A percentile compares a stretch with the other conserved stretches of the same genome.
These are phyloP conservation scores for Geophilus truncorum DNA, from an alignment of 2,888 invertebrate species.

Conservation along the genomic window DNA sequence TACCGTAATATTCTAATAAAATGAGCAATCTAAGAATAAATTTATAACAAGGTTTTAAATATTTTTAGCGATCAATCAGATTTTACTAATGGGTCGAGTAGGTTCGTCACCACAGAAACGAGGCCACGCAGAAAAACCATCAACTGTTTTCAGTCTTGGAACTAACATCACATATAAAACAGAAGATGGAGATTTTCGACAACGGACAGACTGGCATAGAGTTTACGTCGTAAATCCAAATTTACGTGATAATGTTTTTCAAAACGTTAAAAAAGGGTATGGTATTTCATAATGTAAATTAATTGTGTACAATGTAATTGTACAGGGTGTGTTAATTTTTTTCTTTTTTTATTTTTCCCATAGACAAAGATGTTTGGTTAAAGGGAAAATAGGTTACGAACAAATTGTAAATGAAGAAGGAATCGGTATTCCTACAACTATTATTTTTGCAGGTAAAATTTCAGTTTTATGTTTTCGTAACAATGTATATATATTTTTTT, in stretches of 20 bases:
- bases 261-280: constrained; percentile 73
- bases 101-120: constrained; percentile 83
- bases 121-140: constrained; percentile 53
- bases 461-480: no score
- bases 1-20: no score
- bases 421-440: no score
- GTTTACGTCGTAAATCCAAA: constrained; percentile 79
- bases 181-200: constrained; percentile 54
- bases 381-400: no score
- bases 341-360: not conserved
- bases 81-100: constrained; percentile 76
- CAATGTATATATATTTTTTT: no score
- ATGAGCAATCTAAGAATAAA: no score
- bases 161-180: not conserved
- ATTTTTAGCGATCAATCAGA: constrained; percentile 68
- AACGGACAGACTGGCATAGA: constrained; percentile 88
- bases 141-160: not conserved
- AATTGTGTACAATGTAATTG: no score
- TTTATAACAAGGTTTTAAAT: no score
- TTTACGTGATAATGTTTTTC: constrained; percentile 70
- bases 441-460: no score
- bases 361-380: no score
- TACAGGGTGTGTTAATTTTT: not conserved
- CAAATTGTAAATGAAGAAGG: no score
- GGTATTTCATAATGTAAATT: no score